Percentiles rank a stretch among this genome's conserved stretches.
phyloP scores from a whole-genome alignment of 2,113 vertebrate genomes.

The Crotophaga sulcirostris region DNA sequence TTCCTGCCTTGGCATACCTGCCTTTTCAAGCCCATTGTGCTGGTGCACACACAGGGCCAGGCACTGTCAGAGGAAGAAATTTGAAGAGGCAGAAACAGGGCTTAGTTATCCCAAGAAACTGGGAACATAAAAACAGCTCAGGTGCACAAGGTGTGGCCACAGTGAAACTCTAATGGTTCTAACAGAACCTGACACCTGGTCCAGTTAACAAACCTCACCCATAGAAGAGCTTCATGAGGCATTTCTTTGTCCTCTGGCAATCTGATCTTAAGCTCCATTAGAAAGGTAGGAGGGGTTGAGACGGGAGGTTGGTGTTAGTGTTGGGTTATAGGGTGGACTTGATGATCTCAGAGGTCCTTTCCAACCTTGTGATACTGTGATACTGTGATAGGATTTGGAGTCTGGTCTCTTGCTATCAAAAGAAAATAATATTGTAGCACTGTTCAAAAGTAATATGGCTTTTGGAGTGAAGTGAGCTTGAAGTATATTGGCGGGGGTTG shows the following conservation, averaged over 20 bases:
- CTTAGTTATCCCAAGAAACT: neutral
- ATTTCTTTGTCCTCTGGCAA: neutral
- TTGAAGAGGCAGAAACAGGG: accelerated
- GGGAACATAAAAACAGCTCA: neutral
- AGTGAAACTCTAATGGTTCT: neutral
- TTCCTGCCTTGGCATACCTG: neutral
- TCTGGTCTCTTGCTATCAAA: neutral
- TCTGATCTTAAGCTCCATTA: neutral
- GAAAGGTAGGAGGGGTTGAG: neutral
- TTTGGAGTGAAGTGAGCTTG: neutral
- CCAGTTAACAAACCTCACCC: neutral
- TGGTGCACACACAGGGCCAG: neutral
- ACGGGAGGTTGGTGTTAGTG: too few species aligned
- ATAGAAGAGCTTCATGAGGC: neutral
- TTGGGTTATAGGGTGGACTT: too few species aligned
- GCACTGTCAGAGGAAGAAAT: neutral
- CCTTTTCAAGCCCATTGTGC: neutral
- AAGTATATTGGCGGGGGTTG: neutral
- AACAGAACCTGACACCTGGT: neutral
- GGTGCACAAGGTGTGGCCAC: neutral
- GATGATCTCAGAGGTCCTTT: too few species aligned
- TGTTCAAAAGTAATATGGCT: neutral
- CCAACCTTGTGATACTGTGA: too few species aligned
- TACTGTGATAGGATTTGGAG: neutral
- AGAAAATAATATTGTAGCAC: neutral